Conservation (phyloP, 1,140 invertebrate species). For the Drosophila sproati region DNA sequence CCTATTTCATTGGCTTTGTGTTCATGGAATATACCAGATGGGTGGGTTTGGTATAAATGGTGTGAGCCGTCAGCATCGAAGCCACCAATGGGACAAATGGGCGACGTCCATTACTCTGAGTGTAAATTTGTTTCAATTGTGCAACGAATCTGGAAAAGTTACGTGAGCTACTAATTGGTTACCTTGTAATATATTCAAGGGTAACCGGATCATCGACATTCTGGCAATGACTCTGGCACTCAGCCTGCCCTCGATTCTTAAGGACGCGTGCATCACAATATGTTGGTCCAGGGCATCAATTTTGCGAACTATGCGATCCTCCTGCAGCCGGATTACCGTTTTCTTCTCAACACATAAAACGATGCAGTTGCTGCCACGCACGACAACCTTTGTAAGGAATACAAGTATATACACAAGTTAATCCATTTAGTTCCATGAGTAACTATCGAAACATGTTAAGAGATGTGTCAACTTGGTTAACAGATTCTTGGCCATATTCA, state of each 20-base stretch:
- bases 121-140: slow-evolving; percentile 97
- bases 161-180: slow-evolving; percentile 57
- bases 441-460: not conserved
- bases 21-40: slow-evolving; percentile 99
- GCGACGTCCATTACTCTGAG: slow-evolving; percentile 98
- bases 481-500: slow-evolving; percentile 99
- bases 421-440: not conserved
- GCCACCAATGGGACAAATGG: slow-evolving; percentile 98
- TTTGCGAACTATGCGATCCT: slow-evolving; percentile 99
- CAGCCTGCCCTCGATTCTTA: slow-evolving; percentile 98
- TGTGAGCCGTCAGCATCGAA: slow-evolving; percentile 99
- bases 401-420: slow-evolving; percentile 15
- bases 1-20: slow-evolving; percentile 99
- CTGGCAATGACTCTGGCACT: slow-evolving; percentile 99
- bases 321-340: slow-evolving; percentile 99
- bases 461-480: slow-evolving; percentile 95
- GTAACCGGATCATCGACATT: slow-evolving; percentile 99
- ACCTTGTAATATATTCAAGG: slow-evolving; percentile 98
- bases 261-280: slow-evolving; percentile 98
- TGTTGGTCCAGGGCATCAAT: slow-evolving; percentile 99
- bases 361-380: slow-evolving; percentile 97
- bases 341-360: slow-evolving; percentile 99
- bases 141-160: slow-evolving; percentile 80
- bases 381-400: slow-evolving; percentile 92
- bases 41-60: slow-evolving; percentile 99